These are phyloP conservation scores for Pseudocheirus occidentalis DNA, from an alignment of 2,797 vertebrate species.

Conservation along the genomic window DNA sequence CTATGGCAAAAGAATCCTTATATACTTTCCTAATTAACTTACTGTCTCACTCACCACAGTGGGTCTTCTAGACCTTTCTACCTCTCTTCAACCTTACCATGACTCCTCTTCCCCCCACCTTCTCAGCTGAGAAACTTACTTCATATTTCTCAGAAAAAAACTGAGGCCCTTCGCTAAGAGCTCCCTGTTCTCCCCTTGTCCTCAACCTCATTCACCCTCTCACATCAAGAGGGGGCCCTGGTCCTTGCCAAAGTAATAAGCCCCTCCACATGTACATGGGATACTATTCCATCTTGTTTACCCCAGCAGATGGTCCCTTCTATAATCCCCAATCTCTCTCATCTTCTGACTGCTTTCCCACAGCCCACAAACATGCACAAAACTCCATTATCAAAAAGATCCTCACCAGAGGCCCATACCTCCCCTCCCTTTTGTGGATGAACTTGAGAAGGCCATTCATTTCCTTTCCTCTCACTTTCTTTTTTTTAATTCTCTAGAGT, in stretches of 20 bases:
- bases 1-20: background rate
- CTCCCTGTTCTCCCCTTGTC: background rate
- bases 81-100: background rate
- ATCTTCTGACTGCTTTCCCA: background rate
- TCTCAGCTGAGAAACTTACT: background rate
- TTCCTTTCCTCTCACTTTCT: background rate
- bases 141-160: background rate
- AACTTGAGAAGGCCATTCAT: background rate
- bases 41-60: background rate
- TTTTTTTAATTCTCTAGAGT: background rate
- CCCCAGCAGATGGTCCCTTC: background rate
- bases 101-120: background rate
- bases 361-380: background rate
- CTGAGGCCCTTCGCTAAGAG: background rate
- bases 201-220: background rate
- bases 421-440: background rate
- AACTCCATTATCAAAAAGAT: background rate
- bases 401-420: background rate
- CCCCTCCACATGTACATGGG: background rate
- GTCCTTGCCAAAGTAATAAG: background rate
- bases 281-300: background rate
- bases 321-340: background rate
- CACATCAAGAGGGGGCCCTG: background rate
- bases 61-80: background rate
- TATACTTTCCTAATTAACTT: background rate